These are phyloP conservation scores for Artibeus jamaicensis DNA, from an alignment of 2,797 vertebrate species.

Conservation along the genomic window DNA sequence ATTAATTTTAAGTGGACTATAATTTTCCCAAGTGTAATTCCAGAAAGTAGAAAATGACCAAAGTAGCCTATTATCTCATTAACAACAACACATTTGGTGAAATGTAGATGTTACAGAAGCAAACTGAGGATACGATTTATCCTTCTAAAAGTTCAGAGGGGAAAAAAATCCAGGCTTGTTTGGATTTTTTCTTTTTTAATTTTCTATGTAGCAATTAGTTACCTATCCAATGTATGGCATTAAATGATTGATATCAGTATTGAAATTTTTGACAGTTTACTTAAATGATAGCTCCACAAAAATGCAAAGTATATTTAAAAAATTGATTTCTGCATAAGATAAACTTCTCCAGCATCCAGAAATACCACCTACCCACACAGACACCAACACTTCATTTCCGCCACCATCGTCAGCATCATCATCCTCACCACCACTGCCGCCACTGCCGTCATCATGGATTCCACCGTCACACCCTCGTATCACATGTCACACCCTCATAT, in stretches of 20 bases:
- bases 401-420: neutral
- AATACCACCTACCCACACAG: neutral
- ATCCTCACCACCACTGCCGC: fast-evolving
- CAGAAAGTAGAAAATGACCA: neutral
- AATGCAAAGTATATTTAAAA: neutral
- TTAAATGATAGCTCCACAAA: neutral
- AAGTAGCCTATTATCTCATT: neutral
- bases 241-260: neutral
- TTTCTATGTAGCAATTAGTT: neutral
- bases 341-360: neutral
- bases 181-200: neutral
- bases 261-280: neutral
- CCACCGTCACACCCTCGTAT: fast-evolving
- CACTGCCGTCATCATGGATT: fast-evolving
- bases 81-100: neutral
- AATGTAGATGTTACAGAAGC: neutral
- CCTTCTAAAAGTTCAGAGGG: neutral
- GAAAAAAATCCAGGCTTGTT: neutral
- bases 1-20: neutral
- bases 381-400: too few relatives aligned
- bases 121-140: neutral
- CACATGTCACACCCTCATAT: neutral
- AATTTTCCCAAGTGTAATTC: neutral
- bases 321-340: neutral
- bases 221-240: neutral